Evolutionary conservation across 2,113 vertebrate species (phyloP).

Genomic region (Trogon surrucura): DNA sequence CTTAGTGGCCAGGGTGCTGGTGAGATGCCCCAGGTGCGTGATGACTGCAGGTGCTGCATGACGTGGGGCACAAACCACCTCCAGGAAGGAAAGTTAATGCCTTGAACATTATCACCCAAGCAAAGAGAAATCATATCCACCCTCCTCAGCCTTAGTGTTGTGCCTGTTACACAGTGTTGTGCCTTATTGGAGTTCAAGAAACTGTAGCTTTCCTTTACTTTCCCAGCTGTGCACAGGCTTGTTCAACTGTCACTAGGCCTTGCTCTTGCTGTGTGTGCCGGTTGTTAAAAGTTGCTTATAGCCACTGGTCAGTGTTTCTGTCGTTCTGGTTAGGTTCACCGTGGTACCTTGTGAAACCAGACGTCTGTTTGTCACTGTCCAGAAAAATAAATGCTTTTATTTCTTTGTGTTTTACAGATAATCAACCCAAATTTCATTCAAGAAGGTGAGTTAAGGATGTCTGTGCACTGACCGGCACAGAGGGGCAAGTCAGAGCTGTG

Average conservation of each 20-base stretch:
- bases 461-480: background rate
- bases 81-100: background rate
- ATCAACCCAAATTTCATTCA: slow-evolving; percentile 99
- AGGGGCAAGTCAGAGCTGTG: background rate
- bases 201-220: background rate
- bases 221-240: background rate
- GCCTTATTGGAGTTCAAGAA: background rate
- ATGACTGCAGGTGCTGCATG: background rate
- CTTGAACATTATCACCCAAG: background rate
- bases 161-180: background rate
- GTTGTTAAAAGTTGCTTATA: background rate
- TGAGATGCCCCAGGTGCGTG: background rate
- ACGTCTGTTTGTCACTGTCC: background rate
- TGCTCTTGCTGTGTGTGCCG: background rate
- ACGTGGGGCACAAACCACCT: background rate
- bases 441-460: slow-evolving; percentile 87
- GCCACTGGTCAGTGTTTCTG: background rate
- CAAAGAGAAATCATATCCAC: background rate
- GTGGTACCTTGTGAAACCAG: background rate
- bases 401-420: slow-evolving; percentile 86
- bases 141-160: background rate
- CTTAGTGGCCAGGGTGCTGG: background rate
- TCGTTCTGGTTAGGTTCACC: background rate
- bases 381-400: slow-evolving; percentile 62
- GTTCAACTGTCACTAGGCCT: background rate